phyloP scores from a whole-genome alignment of 2,888 invertebrate genomes.

The Diarsia rubi region DNA sequence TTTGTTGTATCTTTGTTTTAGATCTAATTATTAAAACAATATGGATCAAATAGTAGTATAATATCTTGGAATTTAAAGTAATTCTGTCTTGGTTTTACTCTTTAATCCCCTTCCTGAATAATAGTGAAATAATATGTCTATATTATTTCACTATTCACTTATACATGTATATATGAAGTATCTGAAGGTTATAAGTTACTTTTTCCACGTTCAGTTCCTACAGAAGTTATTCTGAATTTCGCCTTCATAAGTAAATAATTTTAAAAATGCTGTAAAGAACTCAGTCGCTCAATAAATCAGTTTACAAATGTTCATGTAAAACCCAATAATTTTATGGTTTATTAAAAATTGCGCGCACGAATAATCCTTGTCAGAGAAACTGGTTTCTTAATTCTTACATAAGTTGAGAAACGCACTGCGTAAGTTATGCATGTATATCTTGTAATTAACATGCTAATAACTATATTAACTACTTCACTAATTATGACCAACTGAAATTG shows the following conservation, averaged over 20 bases:
- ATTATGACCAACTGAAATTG: not conserved
- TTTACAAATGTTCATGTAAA: slow-evolving; percentile 34
- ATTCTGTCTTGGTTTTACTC: not conserved
- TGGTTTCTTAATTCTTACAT: slow-evolving; percentile 60
- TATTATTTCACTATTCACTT: no score
- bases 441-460: slow-evolving; percentile 24
- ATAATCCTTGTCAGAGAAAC: slow-evolving; percentile 59
- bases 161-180: not conserved
- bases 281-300: slow-evolving; percentile 1
- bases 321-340: slow-evolving; percentile 22
- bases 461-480: not conserved
- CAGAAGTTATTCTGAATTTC: not conserved
- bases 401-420: slow-evolving; percentile 57
- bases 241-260: not conserved
- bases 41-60: slow-evolving; percentile 1
- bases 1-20: slow-evolving; percentile 8
- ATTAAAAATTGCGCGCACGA: slow-evolving; percentile 30
- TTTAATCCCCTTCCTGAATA: not conserved
- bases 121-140: not conserved
- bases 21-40: slow-evolving; percentile 37
- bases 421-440: slow-evolving; percentile 27
- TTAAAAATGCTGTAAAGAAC: not conserved
- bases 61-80: not conserved
- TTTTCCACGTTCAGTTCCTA: not conserved
- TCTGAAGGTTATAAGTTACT: not conserved